Conservation (phyloP, 2,797 vertebrate species). For the Hozukius guyotensis region DNA sequence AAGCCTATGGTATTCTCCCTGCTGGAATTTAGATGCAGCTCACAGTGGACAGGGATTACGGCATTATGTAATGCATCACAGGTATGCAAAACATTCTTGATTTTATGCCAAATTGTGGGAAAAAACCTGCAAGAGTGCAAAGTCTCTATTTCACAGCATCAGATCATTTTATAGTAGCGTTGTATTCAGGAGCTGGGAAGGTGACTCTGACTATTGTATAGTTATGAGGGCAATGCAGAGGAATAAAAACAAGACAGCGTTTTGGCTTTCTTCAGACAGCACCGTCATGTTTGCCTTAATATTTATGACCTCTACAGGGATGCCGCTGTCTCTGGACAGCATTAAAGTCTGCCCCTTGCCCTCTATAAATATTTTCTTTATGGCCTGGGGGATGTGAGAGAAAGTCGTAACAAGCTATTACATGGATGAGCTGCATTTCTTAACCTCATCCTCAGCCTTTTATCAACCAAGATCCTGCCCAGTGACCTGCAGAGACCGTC, state of each 20-base stretch:
- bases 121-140: background rate
- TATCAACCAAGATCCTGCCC: slow-evolving; percentile 49
- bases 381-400: slow-evolving; percentile 23
- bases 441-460: slow-evolving; percentile 53
- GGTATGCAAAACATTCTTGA: slow-evolving; percentile 3
- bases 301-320: slow-evolving; percentile 42
- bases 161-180: background rate
- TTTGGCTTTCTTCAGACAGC: slow-evolving; percentile 26
- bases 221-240: slow-evolving; percentile 8
- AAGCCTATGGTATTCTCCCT: background rate
- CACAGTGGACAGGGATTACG: background rate
- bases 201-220: slow-evolving; percentile 6
- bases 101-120: background rate
- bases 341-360: slow-evolving; percentile 45
- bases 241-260: background rate
- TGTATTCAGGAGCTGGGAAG: background rate
- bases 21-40: slow-evolving; percentile 19
- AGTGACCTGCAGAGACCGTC: slow-evolving; percentile 53
- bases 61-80: background rate
- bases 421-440: slow-evolving; percentile 66
- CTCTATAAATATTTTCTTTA: slow-evolving; percentile 64
- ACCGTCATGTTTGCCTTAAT: slow-evolving; percentile 42
- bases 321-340: slow-evolving; percentile 34
- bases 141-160: background rate
- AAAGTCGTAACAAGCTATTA: slow-evolving; percentile 63